A percentile compares a stretch with the other conserved stretches of the same genome.
These are phyloP conservation scores for Amblyopsis hoosieri DNA, from an alignment of 2,797 vertebrate genomes.

Conservation along the genomic window DNA sequence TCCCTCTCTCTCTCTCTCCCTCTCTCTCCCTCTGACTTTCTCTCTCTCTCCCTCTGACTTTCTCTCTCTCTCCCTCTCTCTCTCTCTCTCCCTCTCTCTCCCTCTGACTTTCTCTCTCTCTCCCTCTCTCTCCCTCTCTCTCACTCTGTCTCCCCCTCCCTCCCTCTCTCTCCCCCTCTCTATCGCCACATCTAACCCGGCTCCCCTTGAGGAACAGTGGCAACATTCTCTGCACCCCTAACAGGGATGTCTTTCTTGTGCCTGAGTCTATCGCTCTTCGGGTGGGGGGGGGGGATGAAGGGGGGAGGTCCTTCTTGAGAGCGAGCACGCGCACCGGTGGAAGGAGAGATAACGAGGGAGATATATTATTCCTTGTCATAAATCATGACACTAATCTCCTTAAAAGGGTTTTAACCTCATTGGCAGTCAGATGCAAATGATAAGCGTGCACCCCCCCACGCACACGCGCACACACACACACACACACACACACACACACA, in stretches of 20 bases:
- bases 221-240: no score
- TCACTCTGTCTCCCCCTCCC: neutral
- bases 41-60: no score
- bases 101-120: neutral
- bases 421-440: constrained; percentile 11
- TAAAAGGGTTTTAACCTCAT: neutral
- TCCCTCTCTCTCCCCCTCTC: neutral
- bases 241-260: neutral
- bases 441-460: neutral
- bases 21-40: no score
- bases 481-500: no score
- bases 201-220: no score
- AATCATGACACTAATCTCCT: constrained; percentile 11
- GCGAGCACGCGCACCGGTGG: neutral
- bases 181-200: neutral
- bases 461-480: no score
- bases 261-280: neutral
- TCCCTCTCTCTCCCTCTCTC: neutral
- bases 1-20: neutral
- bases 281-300: constrained; percentile 18
- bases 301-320: constrained; percentile 44
- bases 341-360: constrained; percentile 9
- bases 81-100: neutral
- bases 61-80: neutral
- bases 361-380: constrained; percentile 14